Base-by-base conservation (phyloP, 2,113 vertebrate genomes). In the Rhipidura dahli region DNA sequence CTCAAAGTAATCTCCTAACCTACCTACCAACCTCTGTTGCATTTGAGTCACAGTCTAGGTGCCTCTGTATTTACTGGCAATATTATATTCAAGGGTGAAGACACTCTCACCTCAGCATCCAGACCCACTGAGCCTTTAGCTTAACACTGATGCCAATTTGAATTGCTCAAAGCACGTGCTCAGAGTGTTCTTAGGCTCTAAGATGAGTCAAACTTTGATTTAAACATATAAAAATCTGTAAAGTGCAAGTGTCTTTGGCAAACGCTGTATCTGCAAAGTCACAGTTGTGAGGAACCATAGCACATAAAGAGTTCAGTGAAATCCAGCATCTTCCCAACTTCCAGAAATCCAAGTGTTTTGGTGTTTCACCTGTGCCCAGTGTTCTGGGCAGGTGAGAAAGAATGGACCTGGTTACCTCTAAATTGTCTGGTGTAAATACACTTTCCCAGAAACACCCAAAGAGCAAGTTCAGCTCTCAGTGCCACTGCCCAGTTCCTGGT, bases 361-460 rank as follows among this genome's bases (percentile, higher is more conserved):
- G 35, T 10, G 10, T 60, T 82, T 71, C 65, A 68, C 53, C 16
- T 26, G 30, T 27, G 10, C 35, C 42, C 8, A 6, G 3, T 15
- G 3, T 11, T 85, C n/a, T 27, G 16, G n/a, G 15, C 47, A 83
- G 66, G 14, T 45, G 18, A 49, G 13, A 56, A 65, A 33, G 18
- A 57, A 20, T 1, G 3, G 6, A 27, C 17, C 42, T 53, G 33
- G 15, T 20, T 45, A 33, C 30, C 54, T 64, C 27, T 40, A 24
- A 33, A 0, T 0, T 15, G 12, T 8, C 37, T 64, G 23, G 13
- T 76, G 42, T 15, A 65, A 68, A 61, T 7, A 5, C 11, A 23
- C 27, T 45, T 77, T 20, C 33, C 51, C 80, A 69, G 18, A 63
- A 84, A 11, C 1, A 4, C 6, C 13, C 53, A 6, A 66, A 60